Evolutionary conservation across 92 coral and sea anemone species (phyloP).

Genomic region (Actinostola sp.): DNA sequence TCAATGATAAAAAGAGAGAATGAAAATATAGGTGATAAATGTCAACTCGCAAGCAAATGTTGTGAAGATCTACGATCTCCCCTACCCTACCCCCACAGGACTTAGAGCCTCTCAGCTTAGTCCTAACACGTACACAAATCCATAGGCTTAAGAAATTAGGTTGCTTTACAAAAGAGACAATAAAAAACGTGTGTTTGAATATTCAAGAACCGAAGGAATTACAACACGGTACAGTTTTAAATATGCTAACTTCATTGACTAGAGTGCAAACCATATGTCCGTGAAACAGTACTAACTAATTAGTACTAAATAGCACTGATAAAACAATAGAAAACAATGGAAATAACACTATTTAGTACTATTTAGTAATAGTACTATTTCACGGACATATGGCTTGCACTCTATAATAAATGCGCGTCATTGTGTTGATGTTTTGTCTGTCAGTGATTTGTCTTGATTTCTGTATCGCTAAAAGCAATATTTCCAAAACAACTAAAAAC

Average conservation of each 20-base stretch:
- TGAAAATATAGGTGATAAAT: too few relatives aligned
- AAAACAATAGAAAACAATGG: too few relatives aligned
- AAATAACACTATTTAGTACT: too few relatives aligned
- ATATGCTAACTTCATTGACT: too few relatives aligned
- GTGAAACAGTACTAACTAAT: too few relatives aligned
- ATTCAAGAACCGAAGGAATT: background rate
- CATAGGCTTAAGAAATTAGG: conserved; percentile 2
- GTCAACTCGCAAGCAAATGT: too few relatives aligned
- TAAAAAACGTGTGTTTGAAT: conserved; percentile 8
- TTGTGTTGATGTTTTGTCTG: background rate
- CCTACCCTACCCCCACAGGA: background rate
- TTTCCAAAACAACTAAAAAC: conserved; percentile 10
- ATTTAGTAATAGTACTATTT: too few relatives aligned
- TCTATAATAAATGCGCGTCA: too few relatives aligned
- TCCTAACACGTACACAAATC: background rate
- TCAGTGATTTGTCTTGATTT: background rate
- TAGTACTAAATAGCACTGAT: too few relatives aligned
- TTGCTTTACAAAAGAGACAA: conserved; percentile 3
- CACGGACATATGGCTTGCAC: too few relatives aligned
- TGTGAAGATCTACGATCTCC: background rate
- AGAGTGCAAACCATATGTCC: too few relatives aligned
- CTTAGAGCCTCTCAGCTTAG: background rate
- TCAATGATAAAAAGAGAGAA: too few relatives aligned
- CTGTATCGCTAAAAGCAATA: background rate
- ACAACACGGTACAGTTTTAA: background rate